Conservation (phyloP, 2,797 vertebrate species). For the Pseudomugil gertrudae region DNA sequence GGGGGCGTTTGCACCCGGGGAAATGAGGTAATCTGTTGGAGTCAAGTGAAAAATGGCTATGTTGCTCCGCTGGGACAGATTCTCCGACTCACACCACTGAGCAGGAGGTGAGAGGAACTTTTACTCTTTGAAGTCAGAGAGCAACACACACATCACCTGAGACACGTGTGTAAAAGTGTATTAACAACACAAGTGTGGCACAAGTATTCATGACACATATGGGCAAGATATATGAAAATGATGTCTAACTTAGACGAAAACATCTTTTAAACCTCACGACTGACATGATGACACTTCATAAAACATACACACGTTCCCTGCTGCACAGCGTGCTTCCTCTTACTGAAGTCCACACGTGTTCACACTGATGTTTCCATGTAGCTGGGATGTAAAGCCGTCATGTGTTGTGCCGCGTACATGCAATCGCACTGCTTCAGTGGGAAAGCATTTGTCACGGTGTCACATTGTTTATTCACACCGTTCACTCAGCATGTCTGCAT, state of each 20-base stretch:
- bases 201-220: neutral
- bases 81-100: constrained; percentile 28
- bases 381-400: neutral
- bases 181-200: neutral
- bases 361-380: neutral
- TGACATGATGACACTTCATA: constrained; percentile 4
- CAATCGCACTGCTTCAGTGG: neutral
- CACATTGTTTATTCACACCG: constrained; percentile 25
- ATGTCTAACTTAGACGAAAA: neutral
- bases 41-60: constrained; percentile 68
- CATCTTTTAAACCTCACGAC: neutral
- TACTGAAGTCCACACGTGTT: neutral
- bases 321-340: neutral
- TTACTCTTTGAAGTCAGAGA: constrained; percentile 11
- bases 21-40: constrained; percentile 66
- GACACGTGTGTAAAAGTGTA: too few relatives aligned
- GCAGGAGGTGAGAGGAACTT: constrained; percentile 23
- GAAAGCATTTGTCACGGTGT: constrained; percentile 6
- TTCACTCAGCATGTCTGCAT: constrained; percentile 23
- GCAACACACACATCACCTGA: neutral
- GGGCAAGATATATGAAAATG: neutral
- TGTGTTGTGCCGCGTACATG: neutral
- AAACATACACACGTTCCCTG: neutral
- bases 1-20: constrained; percentile 36
- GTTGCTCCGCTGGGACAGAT: constrained; percentile 34